Percentiles rank a stretch among this genome's conserved stretches.
Conservation (phyloP, 2,797 vertebrate species). For the Pachyuromys duprasi region DNA sequence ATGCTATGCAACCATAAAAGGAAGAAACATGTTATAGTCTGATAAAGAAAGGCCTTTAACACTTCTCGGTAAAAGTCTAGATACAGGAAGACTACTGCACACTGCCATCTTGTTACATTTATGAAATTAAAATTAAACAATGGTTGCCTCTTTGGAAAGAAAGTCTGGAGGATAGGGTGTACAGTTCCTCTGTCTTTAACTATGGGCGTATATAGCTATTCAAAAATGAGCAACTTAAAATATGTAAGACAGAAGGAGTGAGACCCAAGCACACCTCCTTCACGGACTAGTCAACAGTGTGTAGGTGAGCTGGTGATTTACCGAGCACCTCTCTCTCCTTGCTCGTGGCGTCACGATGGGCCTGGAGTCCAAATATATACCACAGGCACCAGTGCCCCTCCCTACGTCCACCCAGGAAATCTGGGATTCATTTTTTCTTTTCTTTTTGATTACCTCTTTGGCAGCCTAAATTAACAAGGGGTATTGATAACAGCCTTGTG, state of each 20-base stretch:
- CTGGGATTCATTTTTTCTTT: constrained; percentile 79
- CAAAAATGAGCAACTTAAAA: background rate
- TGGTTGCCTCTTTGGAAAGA: background rate
- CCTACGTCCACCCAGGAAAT: constrained; percentile 72
- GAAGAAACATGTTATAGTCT: background rate
- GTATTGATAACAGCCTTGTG: constrained; percentile 78
- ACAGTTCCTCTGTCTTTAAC: background rate
- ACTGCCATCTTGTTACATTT: background rate
- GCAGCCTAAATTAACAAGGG: constrained; percentile 85
- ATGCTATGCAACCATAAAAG: background rate
- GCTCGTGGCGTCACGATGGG: background rate
- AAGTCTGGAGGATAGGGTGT: background rate
- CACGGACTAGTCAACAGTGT: background rate
- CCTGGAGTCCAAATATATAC: constrained; percentile 56
- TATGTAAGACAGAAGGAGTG: constrained; percentile 20
- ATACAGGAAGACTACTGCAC: background rate
- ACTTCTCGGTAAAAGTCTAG: background rate
- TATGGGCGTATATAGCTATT: background rate
- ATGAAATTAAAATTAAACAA: constrained; percentile 27
- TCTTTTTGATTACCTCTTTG: constrained; percentile 70
- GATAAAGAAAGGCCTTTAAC: background rate
- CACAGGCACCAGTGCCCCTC: constrained; percentile 67
- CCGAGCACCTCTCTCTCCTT: constrained; percentile 11
- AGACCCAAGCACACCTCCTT: background rate
- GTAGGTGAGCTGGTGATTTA: constrained; percentile 49